Conservation (phyloP, 2,797 vertebrate species). For the Sebastes matsubarae region DNA sequence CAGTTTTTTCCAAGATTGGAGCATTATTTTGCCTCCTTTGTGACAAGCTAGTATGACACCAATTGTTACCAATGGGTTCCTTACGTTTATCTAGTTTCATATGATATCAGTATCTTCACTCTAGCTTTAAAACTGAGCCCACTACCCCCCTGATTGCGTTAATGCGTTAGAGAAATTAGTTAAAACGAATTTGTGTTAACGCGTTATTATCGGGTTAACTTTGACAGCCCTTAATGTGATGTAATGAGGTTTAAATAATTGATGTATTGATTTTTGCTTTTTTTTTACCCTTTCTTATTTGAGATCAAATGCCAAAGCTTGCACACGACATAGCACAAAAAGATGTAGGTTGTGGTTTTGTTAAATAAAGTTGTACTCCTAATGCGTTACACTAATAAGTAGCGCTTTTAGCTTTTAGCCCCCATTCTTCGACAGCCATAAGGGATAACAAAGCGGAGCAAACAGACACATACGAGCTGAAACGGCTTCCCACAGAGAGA, state of each 20-base stretch:
- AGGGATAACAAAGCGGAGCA: slow-evolving; percentile 51
- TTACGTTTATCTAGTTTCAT: neutral
- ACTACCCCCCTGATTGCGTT: neutral
- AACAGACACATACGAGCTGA: slow-evolving; percentile 37
- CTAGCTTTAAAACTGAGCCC: neutral
- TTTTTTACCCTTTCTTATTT: neutral
- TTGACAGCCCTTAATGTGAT: too few species aligned
- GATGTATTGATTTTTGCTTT: slow-evolving; percentile 12
- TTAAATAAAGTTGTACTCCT: slow-evolving; percentile 11
- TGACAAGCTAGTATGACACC: neutral
- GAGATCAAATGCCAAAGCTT: slow-evolving; percentile 23
- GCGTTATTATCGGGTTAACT: too few species aligned
- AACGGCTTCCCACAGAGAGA: slow-evolving; percentile 49
- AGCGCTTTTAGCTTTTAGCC: slow-evolving; percentile 35
- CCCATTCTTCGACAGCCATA: slow-evolving; percentile 34
- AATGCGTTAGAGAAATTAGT: too few species aligned
- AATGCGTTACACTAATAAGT: slow-evolving; percentile 36
- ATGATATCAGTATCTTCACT: neutral
- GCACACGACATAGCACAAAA: slow-evolving; percentile 13
- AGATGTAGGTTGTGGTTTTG: slow-evolving; percentile 9
- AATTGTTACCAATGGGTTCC: neutral
- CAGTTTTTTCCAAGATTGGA: neutral
- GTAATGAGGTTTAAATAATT: neutral
- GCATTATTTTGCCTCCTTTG: neutral
- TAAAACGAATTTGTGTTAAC: too few species aligned